phyloP scores from a whole-genome alignment of 2,113 vertebrate species.

The zebrafish (Danio rerio) region DNA sequence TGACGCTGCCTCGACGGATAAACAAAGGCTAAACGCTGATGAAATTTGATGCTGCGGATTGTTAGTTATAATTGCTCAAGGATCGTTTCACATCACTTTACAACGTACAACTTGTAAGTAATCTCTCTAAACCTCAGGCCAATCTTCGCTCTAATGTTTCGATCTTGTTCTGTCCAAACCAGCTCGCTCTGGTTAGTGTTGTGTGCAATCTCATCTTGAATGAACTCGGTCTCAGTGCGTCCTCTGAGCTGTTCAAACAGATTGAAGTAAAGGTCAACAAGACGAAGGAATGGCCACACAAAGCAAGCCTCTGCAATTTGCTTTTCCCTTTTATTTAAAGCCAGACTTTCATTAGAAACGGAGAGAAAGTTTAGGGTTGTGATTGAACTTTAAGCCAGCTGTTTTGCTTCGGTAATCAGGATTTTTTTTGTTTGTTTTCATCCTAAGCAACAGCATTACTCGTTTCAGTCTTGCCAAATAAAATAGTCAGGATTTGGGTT shows the following conservation, averaged over 20 bases:
- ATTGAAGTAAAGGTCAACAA: conserved; percentile 73
- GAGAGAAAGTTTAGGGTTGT: conserved; percentile 26
- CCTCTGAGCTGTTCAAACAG: conserved; percentile 73
- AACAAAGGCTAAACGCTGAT: conserved; percentile 33
- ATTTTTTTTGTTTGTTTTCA: no score
- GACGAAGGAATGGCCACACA: conserved; percentile 66
- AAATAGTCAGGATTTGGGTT: background rate
- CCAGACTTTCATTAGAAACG: conserved; percentile 22
- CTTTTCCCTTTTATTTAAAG: conserved; percentile 42
- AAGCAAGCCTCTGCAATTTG: conserved; percentile 69
- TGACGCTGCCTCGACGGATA: background rate
- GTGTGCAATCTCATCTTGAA: conserved; percentile 74
- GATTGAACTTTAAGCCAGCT: background rate
- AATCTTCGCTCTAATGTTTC: conserved; percentile 60
- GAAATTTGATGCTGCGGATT: conserved; percentile 18
- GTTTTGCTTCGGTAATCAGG: background rate
- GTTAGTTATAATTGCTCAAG: conserved; percentile 1
- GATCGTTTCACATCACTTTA: background rate
- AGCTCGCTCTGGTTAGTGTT: conserved; percentile 78
- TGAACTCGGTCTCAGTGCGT: conserved; percentile 65
- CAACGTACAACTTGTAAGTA: conserved; percentile 26
- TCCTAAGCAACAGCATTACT: conserved; percentile 3
- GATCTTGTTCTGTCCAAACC: conserved; percentile 73
- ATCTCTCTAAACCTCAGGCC: conserved; percentile 65
- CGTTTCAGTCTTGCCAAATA: conserved; percentile 3